Evolutionary conservation across 2,113 vertebrate genomes (phyloP).

Genomic region (Tachysurus vachellii): DNA sequence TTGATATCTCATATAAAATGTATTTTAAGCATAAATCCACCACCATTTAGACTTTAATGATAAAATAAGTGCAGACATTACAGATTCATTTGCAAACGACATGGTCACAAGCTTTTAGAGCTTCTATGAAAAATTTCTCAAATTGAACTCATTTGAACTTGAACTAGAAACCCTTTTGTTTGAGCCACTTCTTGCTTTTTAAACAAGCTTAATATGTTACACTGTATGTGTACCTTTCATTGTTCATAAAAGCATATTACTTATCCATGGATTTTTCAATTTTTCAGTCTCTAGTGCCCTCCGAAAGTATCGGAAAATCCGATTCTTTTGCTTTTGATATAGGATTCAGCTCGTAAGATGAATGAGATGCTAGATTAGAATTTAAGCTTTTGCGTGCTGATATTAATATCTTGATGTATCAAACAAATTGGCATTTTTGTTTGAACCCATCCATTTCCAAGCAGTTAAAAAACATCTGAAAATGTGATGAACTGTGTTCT

Average conservation of each 20-base stretch:
- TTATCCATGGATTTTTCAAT: background rate
- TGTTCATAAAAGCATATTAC: background rate
- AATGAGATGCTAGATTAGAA: background rate
- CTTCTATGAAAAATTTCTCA: background rate
- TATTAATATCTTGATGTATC: background rate
- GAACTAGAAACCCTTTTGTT: background rate
- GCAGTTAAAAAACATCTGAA: background rate
- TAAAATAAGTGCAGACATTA: background rate
- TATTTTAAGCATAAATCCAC: conserved; percentile 7
- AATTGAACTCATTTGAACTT: background rate
- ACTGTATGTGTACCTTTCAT: background rate
- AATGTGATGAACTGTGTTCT: background rate
- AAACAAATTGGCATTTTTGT: background rate
- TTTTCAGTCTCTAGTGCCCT: background rate
- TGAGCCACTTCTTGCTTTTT: background rate
- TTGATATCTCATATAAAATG: background rate
- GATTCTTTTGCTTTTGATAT: background rate
- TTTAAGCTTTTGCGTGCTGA: background rate
- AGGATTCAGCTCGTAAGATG: background rate
- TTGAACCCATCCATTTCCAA: background rate
- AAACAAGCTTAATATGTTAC: background rate
- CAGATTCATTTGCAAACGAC: conserved; percentile 1
- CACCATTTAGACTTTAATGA: background rate
- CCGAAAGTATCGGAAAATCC: background rate
- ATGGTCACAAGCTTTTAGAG: background rate